phyloP scores from a whole-genome alignment of 2,888 invertebrate genomes.

The Cordylochernes scorpioides region DNA sequence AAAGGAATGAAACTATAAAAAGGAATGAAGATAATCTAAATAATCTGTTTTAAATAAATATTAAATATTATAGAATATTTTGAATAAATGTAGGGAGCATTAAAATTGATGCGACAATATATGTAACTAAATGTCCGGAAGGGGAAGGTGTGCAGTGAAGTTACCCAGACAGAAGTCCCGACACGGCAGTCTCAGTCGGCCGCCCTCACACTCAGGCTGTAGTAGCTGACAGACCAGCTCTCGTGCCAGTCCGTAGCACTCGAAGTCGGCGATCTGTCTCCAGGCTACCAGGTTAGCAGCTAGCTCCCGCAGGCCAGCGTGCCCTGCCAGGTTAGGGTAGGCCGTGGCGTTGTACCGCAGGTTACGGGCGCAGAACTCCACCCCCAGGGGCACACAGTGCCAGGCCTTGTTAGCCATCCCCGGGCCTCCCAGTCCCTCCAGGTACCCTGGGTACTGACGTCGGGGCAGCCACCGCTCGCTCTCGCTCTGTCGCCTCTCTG shows the following conservation, averaged over 20 bases:
- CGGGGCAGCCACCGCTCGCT: constrained; percentile 13
- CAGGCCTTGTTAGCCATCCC: constrained; percentile 7
- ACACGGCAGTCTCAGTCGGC: constrained; percentile 30
- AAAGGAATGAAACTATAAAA: too few species aligned
- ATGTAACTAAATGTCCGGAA: too few species aligned
- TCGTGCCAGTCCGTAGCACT: constrained; percentile 60
- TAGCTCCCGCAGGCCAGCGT: constrained; percentile 35
- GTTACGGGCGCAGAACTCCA: constrained; percentile 19
- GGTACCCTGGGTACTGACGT: constrained; percentile 13
- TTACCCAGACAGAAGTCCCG: constrained; percentile 56
- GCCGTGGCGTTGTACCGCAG: constrained; percentile 50
- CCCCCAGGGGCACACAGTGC: constrained; percentile 15
- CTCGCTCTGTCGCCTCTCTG: too few species aligned
- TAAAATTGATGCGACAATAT: too few species aligned
- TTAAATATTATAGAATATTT: too few species aligned
- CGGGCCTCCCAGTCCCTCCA: constrained; percentile 13
- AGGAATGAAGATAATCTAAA: too few species aligned
- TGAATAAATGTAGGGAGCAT: too few species aligned
- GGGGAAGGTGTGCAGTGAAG: constrained; percentile 19
- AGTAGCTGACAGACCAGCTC: constrained; percentile 64
- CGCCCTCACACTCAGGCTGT: constrained; percentile 42
- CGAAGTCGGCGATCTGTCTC: constrained; percentile 48
- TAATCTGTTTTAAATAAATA: too few species aligned
- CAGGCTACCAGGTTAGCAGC: constrained; percentile 48
- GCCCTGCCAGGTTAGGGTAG: constrained; percentile 52